Evolutionary conservation across 1,140 invertebrate species (phyloP).

Genomic region (Hylaeus volcanicus): DNA sequence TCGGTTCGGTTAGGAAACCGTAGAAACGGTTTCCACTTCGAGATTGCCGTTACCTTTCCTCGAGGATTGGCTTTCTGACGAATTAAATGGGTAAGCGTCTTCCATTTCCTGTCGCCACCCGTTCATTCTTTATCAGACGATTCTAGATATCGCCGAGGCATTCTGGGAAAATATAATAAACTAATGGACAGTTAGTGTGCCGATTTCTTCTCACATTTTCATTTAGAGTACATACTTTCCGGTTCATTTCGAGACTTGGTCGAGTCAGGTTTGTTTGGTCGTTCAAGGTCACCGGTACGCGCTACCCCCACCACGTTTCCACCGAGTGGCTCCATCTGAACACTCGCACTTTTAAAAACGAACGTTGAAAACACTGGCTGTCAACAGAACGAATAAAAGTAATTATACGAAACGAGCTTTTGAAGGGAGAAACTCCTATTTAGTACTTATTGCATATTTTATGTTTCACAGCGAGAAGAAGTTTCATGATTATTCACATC

Average conservation of each 20-base stretch:
- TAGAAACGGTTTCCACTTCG: neutral
- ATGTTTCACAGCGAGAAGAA: no score
- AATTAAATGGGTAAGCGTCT: constrained; percentile 26
- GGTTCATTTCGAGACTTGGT: neutral
- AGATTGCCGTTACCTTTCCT: neutral
- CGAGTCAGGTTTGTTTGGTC: neutral
- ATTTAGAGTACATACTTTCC: neutral
- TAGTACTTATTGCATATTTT: no score
- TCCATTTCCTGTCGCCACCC: neutral
- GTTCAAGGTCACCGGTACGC: neutral
- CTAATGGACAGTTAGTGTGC: neutral
- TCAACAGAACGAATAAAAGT: neutral
- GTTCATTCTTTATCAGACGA: neutral
- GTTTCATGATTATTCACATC: no score
- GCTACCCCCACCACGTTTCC: neutral
- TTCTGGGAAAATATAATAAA: neutral
- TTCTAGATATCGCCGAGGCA: neutral
- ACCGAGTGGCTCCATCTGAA: neutral
- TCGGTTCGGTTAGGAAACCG: constrained; percentile 8
- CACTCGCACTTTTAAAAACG: constrained; percentile 11
- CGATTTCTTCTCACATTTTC: neutral
- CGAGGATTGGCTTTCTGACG: constrained; percentile 19
- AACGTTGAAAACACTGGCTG: neutral
- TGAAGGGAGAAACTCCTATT: neutral
- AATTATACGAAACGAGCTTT: neutral